phyloP scores from a whole-genome alignment of 2,113 vertebrate genomes.

The Chaetodon trifascialis region DNA sequence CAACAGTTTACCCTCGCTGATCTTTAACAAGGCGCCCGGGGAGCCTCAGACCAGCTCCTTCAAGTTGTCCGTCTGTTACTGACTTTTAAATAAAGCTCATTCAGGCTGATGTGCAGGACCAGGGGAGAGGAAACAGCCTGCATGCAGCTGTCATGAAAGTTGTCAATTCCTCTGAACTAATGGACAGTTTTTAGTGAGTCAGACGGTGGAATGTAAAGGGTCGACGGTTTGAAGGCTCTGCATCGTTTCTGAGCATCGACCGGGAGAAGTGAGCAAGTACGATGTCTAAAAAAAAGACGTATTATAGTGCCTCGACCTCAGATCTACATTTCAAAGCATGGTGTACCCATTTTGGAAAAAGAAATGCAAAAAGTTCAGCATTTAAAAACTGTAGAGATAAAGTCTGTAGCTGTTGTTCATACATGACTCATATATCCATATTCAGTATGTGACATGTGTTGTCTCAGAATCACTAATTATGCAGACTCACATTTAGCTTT shows the following conservation, averaged over 20 bases:
- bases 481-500: neutral
- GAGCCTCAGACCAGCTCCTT: conserved; percentile 41
- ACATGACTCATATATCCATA: neutral
- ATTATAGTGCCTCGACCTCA: neutral
- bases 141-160: conserved; percentile 43
- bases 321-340: conserved; percentile 2
- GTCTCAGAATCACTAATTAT: neutral
- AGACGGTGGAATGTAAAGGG: conserved; percentile 16
- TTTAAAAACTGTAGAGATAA: neutral
- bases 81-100: conserved; percentile 68
- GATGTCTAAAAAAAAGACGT: neutral
- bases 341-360: neutral
- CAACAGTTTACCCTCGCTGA: conserved; percentile 55
- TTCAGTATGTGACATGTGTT: neutral
- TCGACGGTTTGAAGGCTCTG: neutral
- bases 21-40: conserved; percentile 69
- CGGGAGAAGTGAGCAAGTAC: conserved; percentile 4
- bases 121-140: conserved; percentile 27
- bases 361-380: neutral
- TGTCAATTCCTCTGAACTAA: conserved; percentile 34
- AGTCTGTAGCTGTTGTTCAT: neutral
- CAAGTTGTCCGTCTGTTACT: conserved; percentile 43
- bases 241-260: neutral
- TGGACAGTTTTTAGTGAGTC: conserved; percentile 26
- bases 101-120: conserved; percentile 48